Conservation (phyloP, 2,113 vertebrate genomes). For the Dipodomys stephensi region DNA sequence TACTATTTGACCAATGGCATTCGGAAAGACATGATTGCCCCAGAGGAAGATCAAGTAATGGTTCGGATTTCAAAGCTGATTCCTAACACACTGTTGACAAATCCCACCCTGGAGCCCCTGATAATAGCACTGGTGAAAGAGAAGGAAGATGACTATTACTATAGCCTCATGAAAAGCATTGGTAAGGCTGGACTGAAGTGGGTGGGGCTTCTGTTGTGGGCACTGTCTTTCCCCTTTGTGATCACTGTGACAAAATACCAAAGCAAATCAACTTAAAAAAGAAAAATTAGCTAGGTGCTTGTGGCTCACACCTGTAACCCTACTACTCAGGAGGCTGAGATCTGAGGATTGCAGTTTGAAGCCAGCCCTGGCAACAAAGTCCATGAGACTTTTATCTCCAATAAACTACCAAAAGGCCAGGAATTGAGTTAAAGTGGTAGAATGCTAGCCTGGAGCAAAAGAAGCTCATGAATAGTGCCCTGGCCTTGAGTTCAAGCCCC, state of each 20-base stretch:
- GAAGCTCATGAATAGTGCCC: too few relatives aligned
- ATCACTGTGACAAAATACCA: not conserved
- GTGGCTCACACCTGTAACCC: too few relatives aligned
- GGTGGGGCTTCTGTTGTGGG: not conserved
- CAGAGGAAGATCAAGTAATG: conserved; percentile 87
- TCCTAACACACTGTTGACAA: conserved; percentile 80
- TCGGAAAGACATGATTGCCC: conserved; percentile 88
- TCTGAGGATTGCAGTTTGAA: too few relatives aligned
- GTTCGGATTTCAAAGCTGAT: conserved; percentile 86
- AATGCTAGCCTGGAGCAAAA: too few relatives aligned
- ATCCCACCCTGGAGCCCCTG: conserved; percentile 77
- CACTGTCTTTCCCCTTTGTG: not conserved
- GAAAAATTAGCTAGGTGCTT: not conserved
- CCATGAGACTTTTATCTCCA: too few relatives aligned
- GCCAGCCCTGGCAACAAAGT: too few relatives aligned
- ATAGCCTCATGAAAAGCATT: conserved; percentile 90
- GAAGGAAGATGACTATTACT: conserved; percentile 87
- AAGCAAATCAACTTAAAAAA: not conserved
- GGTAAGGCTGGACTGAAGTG: conserved; percentile 84
- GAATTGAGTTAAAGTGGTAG: too few relatives aligned
- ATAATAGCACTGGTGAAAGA: conserved; percentile 86
- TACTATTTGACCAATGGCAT: conserved; percentile 91
- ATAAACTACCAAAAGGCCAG: too few relatives aligned
- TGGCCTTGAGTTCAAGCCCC: too few relatives aligned
- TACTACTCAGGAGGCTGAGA: too few relatives aligned